Percentiles rank a stretch among this genome's conserved stretches.
Conservation (phyloP, 2,113 vertebrate species). For the Oryctolagus cuniculus region DNA sequence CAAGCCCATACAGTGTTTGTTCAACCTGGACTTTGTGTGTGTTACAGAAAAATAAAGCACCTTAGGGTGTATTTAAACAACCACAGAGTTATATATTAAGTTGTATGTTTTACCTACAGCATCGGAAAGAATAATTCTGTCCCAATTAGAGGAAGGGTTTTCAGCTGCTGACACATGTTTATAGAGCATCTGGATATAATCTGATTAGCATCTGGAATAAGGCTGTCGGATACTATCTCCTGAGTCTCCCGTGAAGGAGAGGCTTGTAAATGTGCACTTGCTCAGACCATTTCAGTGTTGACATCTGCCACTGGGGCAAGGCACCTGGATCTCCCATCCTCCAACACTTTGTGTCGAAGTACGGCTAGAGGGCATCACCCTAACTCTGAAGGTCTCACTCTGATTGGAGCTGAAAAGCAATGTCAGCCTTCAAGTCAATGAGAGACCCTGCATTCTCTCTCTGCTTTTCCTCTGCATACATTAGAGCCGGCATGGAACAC, state of each 20-base stretch:
- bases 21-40: constrained; percentile 27
- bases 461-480: background rate
- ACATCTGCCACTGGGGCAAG: constrained; percentile 1
- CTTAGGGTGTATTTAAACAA: constrained; percentile 21
- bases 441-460: background rate
- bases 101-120: constrained; percentile 53
- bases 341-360: background rate
- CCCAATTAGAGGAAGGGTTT: constrained; percentile 49
- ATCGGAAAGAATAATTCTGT: constrained; percentile 34
- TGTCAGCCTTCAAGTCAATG: background rate
- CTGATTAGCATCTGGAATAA: constrained; percentile 35
- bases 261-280: background rate
- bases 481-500: background rate
- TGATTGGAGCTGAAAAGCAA: constrained; percentile 18
- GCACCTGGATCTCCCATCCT: background rate
- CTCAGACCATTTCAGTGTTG: background rate
- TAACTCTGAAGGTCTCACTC: background rate
- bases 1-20: background rate
- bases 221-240: constrained; percentile 11
- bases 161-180: constrained; percentile 61
- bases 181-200: constrained; percentile 66
- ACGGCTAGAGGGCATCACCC: background rate
- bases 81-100: background rate
- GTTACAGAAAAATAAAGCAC: constrained; percentile 55
- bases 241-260: constrained; percentile 18